Evolutionary conservation across 2,113 vertebrate genomes (phyloP), one percentile per base, ranked within the genome.

Genomic region (Collichthys lucidus): DNA sequence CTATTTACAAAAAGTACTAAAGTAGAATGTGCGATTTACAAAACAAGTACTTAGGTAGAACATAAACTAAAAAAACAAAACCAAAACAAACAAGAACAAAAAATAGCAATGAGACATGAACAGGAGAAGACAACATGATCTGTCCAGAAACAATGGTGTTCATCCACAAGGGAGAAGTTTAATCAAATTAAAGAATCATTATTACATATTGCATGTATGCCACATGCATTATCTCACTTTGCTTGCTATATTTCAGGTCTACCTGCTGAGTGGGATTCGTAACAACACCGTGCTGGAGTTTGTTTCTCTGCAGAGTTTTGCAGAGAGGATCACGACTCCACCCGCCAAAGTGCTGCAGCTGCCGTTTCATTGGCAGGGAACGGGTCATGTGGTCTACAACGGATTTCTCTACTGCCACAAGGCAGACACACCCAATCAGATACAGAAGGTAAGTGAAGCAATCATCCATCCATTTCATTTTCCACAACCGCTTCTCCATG

Each of bases 381-480:
- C 97, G 0, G 98, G 97, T 19, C 97, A 98, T 0, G 79, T 95
- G 11, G 88, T 98, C 73, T 95, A 96, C 68, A 90, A 95, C 20
- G 96, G 96, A 22, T 98, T 96, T 90, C 86, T 99, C 4, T 99
- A 97, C 93, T 98, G 96, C 91, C 98, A 99, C 76, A 96, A 90
- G 42, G 91, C 96, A 0, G 95, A 95, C 52, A 97, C 97, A 29
- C 62, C 92, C 76, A 98, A 97, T 42, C 96, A 97, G 87, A 96
- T 99, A 47, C 74, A 98, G 31, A 99, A 98, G 90, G 97, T 94
- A 57, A n/a, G 90, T 74, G 1, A 40, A 15, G 12, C 7, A 55
- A 24, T 22, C 46, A 52, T 44, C 1, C n/a, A 62, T 68, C 9
- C 11, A 4, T 26, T 50, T 53, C 31, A 47, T 50, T 31, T 31